Evolutionary conservation across 1,140 invertebrate species (phyloP), one percentile per base, ranked within the genome.

Genomic region (Ooceraea biroi): DNA sequence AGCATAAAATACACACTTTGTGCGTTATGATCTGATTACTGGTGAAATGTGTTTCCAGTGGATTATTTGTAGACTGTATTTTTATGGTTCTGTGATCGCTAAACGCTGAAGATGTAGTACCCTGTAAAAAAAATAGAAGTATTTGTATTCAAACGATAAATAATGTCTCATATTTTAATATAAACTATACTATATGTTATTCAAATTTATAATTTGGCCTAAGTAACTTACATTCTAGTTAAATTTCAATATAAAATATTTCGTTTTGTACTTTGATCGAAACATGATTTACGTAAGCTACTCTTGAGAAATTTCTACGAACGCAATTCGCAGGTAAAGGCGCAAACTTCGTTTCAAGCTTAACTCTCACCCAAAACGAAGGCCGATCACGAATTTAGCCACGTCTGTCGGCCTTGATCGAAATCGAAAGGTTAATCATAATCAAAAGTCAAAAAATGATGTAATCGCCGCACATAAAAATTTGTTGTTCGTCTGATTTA

Each of bases 11-110:
- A 46, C 46, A 50, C 83, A 95, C 94, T 90, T 96, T 97, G 14
- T 96, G 96, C 0, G 96, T 96, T 82, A 95, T 95, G 78, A 97
- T 95, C 44, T 95, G 95, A 91, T 97, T 97, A 85, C 85, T 85
- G 55, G 92, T 85, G 87, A 91, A 94, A 63, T 71, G 73, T 22
- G 88, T 95, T 93, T 92, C 92, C 93, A 69, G 90, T 88, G 71
- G 87, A 63, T 94, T 93, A 57, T 95, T 94, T 10, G 94, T 89
- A 22, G 94, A 93, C 17, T 95, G 95, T 65, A 96, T 95, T 69
- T 94, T 94, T 71, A 97, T 95, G 68, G 94, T 92, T 27, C 96
- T 94, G 73, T 95, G 95, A 87, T 96, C 95, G 76, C 94, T 91
- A 60, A 89, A 91, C 61, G 94, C 91, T 36, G 96, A 96, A 72